Conservation (phyloP, 2,797 vertebrate species). For the Philypnodon macrostomus region DNA sequence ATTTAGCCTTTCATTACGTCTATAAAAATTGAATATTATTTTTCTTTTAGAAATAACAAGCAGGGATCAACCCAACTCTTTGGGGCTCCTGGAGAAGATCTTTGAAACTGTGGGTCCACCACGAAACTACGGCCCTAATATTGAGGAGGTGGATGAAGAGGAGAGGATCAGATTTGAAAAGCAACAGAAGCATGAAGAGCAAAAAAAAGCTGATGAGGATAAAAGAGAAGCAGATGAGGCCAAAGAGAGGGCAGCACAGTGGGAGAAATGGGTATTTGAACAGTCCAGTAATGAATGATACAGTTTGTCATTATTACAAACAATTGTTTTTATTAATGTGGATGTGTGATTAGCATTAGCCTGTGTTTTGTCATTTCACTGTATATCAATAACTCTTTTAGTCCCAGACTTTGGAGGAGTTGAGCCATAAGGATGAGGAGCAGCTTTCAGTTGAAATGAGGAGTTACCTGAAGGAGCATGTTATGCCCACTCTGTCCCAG, state of each 20-base stretch:
- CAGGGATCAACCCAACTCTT: conserved; percentile 73
- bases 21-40: not conserved
- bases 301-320: no score
- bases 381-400: no score
- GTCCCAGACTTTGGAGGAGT: conserved; percentile 75
- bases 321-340: no score
- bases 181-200: conserved; percentile 66
- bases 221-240: conserved; percentile 74
- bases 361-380: no score
- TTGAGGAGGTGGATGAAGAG: conserved; percentile 75
- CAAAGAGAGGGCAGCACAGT: conserved; percentile 68
- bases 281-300: no score
- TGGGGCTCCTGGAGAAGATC: conserved; percentile 75
- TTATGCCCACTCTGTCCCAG: conserved; percentile 86
- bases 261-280: conserved; percentile 90
- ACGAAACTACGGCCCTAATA: conserved; percentile 81
- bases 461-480: conserved; percentile 83
- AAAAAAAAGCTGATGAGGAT: conserved; percentile 65
- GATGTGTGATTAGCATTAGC: no score
- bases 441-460: conserved; percentile 79
- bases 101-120: conserved; percentile 77
- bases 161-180: conserved; percentile 70
- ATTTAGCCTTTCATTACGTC: not conserved
- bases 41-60: conserved; percentile 74
- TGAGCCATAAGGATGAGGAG: conserved; percentile 79